phyloP scores from a whole-genome alignment of 2,888 invertebrate species.

The Melikaiella ostensackeni region DNA sequence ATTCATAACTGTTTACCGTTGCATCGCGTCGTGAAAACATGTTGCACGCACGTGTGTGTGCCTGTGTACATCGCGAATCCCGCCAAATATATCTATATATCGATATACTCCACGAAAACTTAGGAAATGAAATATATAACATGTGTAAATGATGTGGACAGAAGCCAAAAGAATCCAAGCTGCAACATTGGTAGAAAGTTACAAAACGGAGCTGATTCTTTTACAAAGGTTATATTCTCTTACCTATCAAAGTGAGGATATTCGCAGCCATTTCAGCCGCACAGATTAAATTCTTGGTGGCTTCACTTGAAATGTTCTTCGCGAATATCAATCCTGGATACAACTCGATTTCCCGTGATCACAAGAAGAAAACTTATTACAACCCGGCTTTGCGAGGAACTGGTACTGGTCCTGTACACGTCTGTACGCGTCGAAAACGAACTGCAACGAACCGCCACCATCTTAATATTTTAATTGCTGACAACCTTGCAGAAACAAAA shows the following conservation, averaged over 20 bases:
- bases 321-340: not conserved
- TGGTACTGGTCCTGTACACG: too few species aligned
- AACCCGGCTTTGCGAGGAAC: not conserved
- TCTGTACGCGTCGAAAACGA: too few species aligned
- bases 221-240: not conserved
- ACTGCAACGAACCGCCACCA: too few species aligned
- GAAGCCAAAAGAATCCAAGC: not conserved
- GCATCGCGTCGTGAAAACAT: not conserved
- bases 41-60: not conserved
- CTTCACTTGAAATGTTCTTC: not conserved
- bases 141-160: not conserved
- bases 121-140: not conserved
- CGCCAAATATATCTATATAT: not conserved
- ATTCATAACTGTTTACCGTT: not conserved
- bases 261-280: not conserved
- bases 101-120: not conserved
- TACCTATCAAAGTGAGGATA: slow-evolving; percentile 1
- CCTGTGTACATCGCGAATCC: too few species aligned
- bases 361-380: not conserved
- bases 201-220: not conserved
- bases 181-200: not conserved
- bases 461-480: too few species aligned
- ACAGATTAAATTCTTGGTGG: too few species aligned
- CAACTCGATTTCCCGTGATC: not conserved
- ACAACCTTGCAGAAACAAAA: too few species aligned